Base-by-base conservation (phyloP, 2,113 vertebrate species). In the Halichoerus grypus region DNA sequence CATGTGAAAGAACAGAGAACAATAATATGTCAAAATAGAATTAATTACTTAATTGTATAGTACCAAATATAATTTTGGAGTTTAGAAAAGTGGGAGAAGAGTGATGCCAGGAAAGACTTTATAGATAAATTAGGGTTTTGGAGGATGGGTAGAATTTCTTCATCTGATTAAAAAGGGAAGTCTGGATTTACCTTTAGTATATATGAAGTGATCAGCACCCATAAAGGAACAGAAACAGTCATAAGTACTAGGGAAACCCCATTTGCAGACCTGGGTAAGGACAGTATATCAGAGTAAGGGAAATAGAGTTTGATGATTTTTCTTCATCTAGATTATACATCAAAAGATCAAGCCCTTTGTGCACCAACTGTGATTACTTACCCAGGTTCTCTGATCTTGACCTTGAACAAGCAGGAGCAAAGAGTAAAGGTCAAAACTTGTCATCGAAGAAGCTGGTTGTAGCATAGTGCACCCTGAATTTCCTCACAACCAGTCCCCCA, bases 391-490 rank as follows among this genome's bases (percentile, higher is more conserved):
- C 18, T n/a, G 39, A 65, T 51, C 13, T 49, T 88, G 76, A 82
- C 57, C 14, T 67, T 76, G 49, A 86, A 55, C 24, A 49, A 33
- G 26, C 22, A 53, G 7, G 7, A 46, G 22, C 24, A 42, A 61
- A 71, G 31, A 61, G 1, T 28, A 16, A 95, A 11, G 10, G 2
- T 65, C 65, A 85, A 59, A 57, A 65, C 36, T 71, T 77, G 49
- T 67, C 31, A 55, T 31, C 42, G 26, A 93, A 72, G 51, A 51
- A 77, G 46, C 2, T 77, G 11, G 2, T 13, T 36, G 21, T 15
- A 5, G 33, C 7, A n/a, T 9, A 65, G 9, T 7, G 71, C 10
- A 31, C 7, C 12, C 18, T 1, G 0, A 33, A 2, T 39, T 18
- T 80, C 46, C 63, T 93, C 19, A 49, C 10, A 65, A 7, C 5